Evolutionary conservation across 1,140 invertebrate species (phyloP).

Genomic region (Yoshiicerus persimilis): DNA sequence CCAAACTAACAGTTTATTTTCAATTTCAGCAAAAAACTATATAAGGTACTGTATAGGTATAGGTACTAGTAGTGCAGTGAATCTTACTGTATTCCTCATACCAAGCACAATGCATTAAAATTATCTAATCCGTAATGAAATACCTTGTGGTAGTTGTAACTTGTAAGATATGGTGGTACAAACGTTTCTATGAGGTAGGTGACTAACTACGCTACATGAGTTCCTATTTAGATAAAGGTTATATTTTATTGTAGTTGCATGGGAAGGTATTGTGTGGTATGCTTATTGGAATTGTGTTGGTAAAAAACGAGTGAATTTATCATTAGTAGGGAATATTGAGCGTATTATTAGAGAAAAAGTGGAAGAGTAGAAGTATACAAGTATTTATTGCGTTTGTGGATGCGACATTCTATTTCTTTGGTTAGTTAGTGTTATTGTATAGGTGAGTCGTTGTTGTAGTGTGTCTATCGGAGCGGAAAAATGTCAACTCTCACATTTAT

Average conservation of each 20-base stretch:
- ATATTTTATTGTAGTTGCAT: background rate
- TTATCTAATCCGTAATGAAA: background rate
- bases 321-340: background rate
- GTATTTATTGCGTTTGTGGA: background rate
- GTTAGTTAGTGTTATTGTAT: background rate
- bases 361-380: background rate
- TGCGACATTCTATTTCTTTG: background rate
- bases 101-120: background rate
- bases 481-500: constrained; percentile 30
- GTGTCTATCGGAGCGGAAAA: constrained; percentile 25
- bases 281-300: background rate
- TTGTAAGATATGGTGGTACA: background rate
- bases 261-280: background rate
- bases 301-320: background rate
- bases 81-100: no score
- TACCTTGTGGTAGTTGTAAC: background rate
- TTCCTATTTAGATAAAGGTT: background rate
- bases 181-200: no score
- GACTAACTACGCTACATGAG: background rate
- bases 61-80: no score
- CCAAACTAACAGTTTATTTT: no score
- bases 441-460: background rate
- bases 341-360: background rate
- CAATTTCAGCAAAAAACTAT: no score
- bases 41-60: no score